Conservation (phyloP, 2,113 vertebrate species). For the Paradoxurus hermaphroditus region DNA sequence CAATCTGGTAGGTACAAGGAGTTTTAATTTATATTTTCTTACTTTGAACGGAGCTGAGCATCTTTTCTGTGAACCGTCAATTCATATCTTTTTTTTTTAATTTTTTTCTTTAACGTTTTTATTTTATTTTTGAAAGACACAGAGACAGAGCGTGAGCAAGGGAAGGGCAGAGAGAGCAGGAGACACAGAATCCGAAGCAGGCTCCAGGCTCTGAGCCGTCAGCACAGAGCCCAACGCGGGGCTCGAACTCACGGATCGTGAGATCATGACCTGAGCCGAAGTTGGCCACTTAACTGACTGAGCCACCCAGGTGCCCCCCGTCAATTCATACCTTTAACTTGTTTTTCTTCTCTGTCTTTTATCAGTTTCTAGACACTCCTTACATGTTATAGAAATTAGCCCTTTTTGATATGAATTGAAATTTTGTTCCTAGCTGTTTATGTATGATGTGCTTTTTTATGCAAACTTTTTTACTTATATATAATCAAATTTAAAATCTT, state of each 20-base stretch:
- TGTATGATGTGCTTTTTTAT: background rate
- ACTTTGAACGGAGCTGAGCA: background rate
- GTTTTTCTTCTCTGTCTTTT: background rate
- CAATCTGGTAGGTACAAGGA: background rate
- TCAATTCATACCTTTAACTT: background rate
- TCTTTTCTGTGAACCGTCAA: background rate
- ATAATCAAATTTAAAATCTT: background rate
- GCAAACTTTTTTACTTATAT: background rate
- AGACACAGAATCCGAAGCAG: no score
- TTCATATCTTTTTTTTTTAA: no score
- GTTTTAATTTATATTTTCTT: background rate
- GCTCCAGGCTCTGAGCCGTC: no score
- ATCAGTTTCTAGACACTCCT: background rate
- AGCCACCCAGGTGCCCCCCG: no score
- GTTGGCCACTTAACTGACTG: no score
- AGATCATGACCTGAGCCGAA: no score
- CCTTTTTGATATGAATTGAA: background rate
- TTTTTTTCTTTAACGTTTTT: no score
- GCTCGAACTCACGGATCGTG: no score
- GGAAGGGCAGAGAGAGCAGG: no score
- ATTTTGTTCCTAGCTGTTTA: background rate
- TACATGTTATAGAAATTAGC: background rate
- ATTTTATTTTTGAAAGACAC: no score
- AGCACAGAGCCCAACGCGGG: no score
- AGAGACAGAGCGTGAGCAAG: no score